Conservation (phyloP, 1,140 invertebrate genomes). For the Tetragonula clypearis region DNA sequence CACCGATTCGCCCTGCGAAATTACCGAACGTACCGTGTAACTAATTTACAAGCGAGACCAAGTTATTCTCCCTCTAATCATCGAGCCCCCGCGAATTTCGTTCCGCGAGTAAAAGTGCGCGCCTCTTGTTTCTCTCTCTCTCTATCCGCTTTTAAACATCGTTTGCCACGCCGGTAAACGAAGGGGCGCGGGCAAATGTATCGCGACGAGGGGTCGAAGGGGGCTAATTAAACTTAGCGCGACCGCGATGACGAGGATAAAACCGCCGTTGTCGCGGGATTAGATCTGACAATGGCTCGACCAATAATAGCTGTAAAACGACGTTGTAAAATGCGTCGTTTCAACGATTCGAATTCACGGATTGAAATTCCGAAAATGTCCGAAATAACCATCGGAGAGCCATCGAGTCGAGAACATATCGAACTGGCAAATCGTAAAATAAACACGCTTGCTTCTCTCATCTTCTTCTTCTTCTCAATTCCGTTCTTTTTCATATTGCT, state of each 20-base stretch:
- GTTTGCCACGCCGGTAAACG: not conserved
- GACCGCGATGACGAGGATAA: not conserved
- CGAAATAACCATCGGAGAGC: too few relatives aligned
- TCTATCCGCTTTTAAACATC: not conserved
- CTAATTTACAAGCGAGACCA: not conserved
- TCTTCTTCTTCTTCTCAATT: not conserved
- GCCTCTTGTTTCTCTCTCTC: too few relatives aligned
- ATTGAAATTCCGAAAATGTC: too few relatives aligned
- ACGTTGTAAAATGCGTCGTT: constrained; percentile 22
- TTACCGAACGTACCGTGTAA: constrained; percentile 11
- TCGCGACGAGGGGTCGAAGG: not conserved
- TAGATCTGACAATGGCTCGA: constrained; percentile 19
- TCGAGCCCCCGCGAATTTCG: not conserved
- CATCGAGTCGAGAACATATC: not conserved
- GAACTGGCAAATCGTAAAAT: constrained; percentile 1
- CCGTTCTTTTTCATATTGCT: constrained; percentile 40
- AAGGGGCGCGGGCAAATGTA: not conserved
- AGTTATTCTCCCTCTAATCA: constrained; percentile 20
- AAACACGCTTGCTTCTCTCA: not conserved
- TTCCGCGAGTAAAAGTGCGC: not conserved
- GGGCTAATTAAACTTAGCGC: constrained; percentile 33
- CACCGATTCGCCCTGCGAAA: constrained; percentile 34
- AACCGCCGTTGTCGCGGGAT: not conserved
- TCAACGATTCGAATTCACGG: constrained; percentile 19
- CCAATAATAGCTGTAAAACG: constrained; percentile 44